Evolutionary conservation across 2,888 invertebrate genomes (phyloP).

Genomic region (Orchestes rusci): DNA sequence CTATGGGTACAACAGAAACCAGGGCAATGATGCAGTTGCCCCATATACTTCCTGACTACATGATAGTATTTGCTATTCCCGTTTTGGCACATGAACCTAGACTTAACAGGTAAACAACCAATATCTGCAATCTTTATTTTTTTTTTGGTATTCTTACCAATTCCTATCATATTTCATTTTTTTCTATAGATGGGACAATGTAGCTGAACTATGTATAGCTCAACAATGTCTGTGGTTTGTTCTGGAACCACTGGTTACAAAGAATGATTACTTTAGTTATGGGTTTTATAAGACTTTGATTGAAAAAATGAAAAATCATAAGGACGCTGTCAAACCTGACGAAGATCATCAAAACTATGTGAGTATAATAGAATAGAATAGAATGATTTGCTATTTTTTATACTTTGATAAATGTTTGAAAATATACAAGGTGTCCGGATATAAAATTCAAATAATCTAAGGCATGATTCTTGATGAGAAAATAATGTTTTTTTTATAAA

Average conservation of each 20-base stretch:
- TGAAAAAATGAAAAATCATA: conserved; percentile 91
- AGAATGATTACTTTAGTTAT: conserved; percentile 91
- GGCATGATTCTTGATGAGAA: too few relatives aligned
- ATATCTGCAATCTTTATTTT: too few relatives aligned
- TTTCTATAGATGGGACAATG: conserved; percentile 19
- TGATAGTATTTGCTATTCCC: conserved; percentile 94
- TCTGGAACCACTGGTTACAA: conserved; percentile 86
- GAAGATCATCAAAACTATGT: conserved; percentile 79
- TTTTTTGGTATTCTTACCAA: too few relatives aligned
- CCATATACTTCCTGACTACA: conserved; percentile 92
- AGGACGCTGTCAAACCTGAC: conserved; percentile 77
- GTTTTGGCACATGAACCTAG: conserved; percentile 89
- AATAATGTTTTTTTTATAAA: too few relatives aligned
- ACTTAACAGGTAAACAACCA: conserved; percentile 55
- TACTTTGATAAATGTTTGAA: too few relatives aligned
- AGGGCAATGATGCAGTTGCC: conserved; percentile 69
- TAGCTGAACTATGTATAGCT: conserved; percentile 62
- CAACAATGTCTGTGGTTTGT: conserved; percentile 91
- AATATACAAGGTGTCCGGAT: too few relatives aligned
- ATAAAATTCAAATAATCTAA: too few relatives aligned
- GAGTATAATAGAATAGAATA: conserved; percentile 37
- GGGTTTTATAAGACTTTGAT: conserved; percentile 92
- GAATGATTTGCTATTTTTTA: too few relatives aligned
- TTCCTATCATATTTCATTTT: too few relatives aligned
- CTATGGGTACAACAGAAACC: conserved; percentile 62